Evolutionary conservation across 2,113 vertebrate genomes (phyloP).

Genomic region (Opisthocomus hoazin): DNA sequence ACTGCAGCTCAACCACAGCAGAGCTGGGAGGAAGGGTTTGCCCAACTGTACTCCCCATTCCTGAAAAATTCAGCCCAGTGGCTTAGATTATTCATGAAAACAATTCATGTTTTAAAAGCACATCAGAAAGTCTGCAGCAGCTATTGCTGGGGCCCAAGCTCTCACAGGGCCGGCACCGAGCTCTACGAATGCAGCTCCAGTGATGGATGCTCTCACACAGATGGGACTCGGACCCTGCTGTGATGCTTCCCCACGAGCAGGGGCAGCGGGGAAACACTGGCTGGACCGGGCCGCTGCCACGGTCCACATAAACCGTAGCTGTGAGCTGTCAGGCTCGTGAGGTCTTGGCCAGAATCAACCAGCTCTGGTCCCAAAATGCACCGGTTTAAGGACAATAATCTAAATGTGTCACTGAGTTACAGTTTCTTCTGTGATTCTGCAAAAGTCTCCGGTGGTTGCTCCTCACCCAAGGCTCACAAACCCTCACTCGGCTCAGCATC

Average conservation of each 20-base stretch:
- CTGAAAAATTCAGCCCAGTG: neutral
- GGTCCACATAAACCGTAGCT: accelerated
- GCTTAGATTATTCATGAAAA: neutral
- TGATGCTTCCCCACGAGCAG: neutral
- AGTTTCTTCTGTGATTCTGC: neutral
- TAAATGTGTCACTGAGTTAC: accelerated
- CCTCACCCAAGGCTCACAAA: neutral
- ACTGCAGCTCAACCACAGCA: neutral
- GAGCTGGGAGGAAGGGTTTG: neutral
- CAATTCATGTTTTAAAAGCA: neutral
- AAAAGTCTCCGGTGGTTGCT: neutral
- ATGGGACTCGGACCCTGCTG: accelerated
- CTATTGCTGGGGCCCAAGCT: neutral
- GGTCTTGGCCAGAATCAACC: neutral
- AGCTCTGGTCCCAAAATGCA: neutral
- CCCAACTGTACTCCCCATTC: accelerated
- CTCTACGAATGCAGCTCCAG: neutral
- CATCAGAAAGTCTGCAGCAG: neutral
- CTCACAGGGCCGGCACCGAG: neutral
- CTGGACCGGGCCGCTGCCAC: no score
- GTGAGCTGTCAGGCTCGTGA: neutral
- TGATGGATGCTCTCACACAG: accelerated
- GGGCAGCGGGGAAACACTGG: neutral
- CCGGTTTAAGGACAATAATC: accelerated
- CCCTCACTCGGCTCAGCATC: no score